Base-by-base conservation (phyloP, 1,140 invertebrate species). In the Polyergus mexicanus region DNA sequence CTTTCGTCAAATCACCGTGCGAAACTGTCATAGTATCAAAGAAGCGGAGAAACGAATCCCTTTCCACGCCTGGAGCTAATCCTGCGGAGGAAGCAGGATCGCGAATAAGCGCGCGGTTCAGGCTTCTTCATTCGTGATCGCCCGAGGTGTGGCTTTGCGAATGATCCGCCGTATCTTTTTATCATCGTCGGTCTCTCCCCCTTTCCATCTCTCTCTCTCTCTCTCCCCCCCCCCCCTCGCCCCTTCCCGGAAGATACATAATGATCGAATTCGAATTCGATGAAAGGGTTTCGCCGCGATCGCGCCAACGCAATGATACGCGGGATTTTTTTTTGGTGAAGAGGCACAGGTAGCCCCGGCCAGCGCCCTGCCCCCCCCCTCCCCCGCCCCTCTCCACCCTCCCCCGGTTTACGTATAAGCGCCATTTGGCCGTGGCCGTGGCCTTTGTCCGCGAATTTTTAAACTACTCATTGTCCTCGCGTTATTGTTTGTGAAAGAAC, bases 401-500 rank as follows among this genome's bases (percentile, higher is more conserved):
- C 16, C 47, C 5, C 13, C 13, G 47, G 47, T 60, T 72, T 89
- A 86, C 62, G 75, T 88, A 88, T 68, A 88, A 89, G 87, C 88
- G 87, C 75, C 76, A 88, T 89, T 81, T 75, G 38, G 56, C 28
- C 65, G 56, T 88, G 56, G 51, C 71, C 81, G 60, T 62, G 72
- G 84, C 87, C 87, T 88, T 89, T 89, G 87, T 89, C 51, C 56
- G 77, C 76, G 58, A 86, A 89, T 88, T 51, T 88, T 75, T 58
- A 10, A 89, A 83, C 84, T 89, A 86, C 65, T 86, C 87, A 80
- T 89, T 89, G 86, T 89, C 76, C 84, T 89, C 84, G 19, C 63
- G 88, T 89, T 86, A 88, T 89, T 88, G 72, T 88, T 88, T 88
- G 87, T 88, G 87, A 47, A 86, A 83, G 76, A 56, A 77, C 71